Evolutionary conservation across 2,888 invertebrate species (phyloP), one percentile per base, ranked within the genome.

Genomic region (Epinotia ramella): DNA sequence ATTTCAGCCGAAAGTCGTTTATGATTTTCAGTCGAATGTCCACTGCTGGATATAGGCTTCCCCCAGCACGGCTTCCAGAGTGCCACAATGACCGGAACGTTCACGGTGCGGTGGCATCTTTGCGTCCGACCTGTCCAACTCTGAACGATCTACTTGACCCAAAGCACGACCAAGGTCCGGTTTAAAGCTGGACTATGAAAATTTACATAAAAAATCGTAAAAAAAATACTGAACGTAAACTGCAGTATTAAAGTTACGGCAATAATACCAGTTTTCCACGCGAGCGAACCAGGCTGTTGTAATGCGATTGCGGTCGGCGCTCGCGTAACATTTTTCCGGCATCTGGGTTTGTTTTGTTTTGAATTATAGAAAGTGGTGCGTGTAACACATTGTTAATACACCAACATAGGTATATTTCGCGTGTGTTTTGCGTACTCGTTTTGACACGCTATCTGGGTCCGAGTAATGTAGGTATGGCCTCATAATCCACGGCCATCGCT

Each of bases 241-340:
- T 40, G 28, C 12, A 9, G 44, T 57, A 12, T 46, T 44, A 13
- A 5, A n/a, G 59, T 70, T 74, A 65, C 70, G 70, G 40, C 59
- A 76, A 56, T 24, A 44, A 40, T 57, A 57, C 69, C 40, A 66
- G 76, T 73, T 76, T 76, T 72, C 72, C 65, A 60, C 44, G 11
- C 62, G 67, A 76, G 66, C 28, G 67, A 7, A 46, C 73, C 67
- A 62, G 33, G 53, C 60, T 60, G 67, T 72, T 62, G 73, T 66
- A 76, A 73, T 60, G n/a, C 9, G 63, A 46, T 56, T 56, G 67
- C 65, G 20, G 70, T 57, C 33, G 59, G 59, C 64, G 13, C 53
- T 57, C 63, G 69, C 72, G 74, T 69, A 74, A 73, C 53, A 16
- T 33, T 49, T 73, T 62, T 65, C 72, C 57, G 63, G 18, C 60